Evolutionary conservation across 2,113 vertebrate genomes (phyloP), one percentile per base, ranked within the genome.

Genomic region (Strix aluco): DNA sequence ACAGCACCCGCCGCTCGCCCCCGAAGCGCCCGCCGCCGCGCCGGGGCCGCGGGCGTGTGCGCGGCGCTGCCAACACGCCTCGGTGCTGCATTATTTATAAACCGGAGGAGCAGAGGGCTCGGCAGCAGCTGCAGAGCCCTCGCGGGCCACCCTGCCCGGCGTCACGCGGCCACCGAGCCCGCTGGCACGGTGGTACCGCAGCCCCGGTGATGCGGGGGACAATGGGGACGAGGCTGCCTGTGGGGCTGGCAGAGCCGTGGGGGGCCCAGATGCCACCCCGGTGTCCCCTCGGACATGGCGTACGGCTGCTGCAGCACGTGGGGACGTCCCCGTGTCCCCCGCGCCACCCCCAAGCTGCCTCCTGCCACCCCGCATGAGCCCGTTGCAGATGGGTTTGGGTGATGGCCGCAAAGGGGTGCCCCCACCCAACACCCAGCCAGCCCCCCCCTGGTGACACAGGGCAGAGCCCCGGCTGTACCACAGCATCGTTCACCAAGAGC

Each of bases 11-110:
- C 3, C 5, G 15, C 71, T 70, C 32, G 5, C 38, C 67, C 84
- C 75, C n/a, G 0, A n/a, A 69, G 89, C 20, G 1, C 67, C 69
- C 36, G 5, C 87, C 10, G 32, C 63, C 59, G 27, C 7, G 80
- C 84, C 63, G 29, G 92, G 91, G 94, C 91, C 42, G 95, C 92
- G 54, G 94, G 94, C 54, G 61, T 58, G 91, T 69, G 94, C 32
- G 57, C 5, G 77, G 90, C 49, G 19, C 92, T 95, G 96, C 93
- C 96, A 97, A 47, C 78, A 10, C 71, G 72, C 96, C 96, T 85
- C 20, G 58, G 71, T 19, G 73, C 97, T 97, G 97, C 97, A 97
- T 98, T 97, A 98, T 98, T 98, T 98, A 98, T 98, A 97, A 97
- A 98, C 92, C 32, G 23, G 95, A 83, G 91, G 83, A 95, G 72